These are phyloP conservation scores for Triplophysa siluroides DNA, from an alignment of 2,113 vertebrate species.

Conservation along the genomic window DNA sequence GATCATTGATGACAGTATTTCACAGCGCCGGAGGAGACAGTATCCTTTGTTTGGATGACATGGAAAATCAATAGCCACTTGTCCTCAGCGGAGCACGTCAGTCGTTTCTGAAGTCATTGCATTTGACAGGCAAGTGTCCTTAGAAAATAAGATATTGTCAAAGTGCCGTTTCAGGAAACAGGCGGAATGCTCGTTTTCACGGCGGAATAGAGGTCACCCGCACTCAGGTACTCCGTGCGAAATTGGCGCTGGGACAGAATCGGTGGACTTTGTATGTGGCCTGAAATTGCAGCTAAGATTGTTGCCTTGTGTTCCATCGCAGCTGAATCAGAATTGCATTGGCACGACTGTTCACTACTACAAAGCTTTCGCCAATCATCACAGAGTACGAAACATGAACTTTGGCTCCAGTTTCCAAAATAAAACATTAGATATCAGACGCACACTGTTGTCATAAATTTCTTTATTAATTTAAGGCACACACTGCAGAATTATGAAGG, in stretches of 20 bases:
- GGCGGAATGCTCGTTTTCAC: conserved; percentile 7
- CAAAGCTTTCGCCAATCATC: neutral
- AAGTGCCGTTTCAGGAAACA: conserved; percentile 19
- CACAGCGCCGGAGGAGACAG: neutral
- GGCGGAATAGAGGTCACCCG: neutral
- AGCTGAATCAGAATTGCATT: neutral
- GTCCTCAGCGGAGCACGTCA: conserved; percentile 43
- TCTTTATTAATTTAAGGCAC: neutral
- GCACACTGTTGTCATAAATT: neutral
- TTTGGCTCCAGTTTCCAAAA: neutral
- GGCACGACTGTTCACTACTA: neutral
- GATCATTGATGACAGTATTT: conserved; percentile 12
- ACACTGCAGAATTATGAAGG: neutral
- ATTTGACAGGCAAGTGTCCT: conserved; percentile 45
- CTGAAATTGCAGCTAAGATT: conserved; percentile 21
- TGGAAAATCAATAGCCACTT: conserved; percentile 52
- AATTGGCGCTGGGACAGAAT: neutral
- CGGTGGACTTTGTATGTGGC: neutral
- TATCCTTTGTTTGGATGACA: conserved; percentile 37
- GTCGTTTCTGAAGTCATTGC: conserved; percentile 39
- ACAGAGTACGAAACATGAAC: neutral
- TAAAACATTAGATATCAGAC: neutral
- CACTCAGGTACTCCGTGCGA: neutral
- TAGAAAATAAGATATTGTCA: conserved; percentile 44
- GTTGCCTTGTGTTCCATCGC: conserved; percentile 8